A percentile compares a stretch with the other conserved stretches of the same genome.
These are phyloP conservation scores for Phoeniculus purpureus DNA, from an alignment of 2,797 vertebrate species.

Conservation along the genomic window DNA sequence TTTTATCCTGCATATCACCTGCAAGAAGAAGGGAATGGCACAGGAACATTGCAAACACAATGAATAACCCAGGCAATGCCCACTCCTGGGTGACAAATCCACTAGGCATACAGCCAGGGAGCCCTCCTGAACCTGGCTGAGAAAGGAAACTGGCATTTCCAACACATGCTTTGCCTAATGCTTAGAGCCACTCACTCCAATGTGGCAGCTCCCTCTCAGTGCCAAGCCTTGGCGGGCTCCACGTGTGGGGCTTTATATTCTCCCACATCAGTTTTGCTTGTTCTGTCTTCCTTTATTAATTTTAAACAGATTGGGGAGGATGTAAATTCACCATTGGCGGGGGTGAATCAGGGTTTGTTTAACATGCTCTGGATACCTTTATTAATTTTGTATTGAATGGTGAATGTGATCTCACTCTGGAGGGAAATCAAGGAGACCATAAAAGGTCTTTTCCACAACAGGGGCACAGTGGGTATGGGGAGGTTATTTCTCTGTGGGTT, in stretches of 20 bases:
- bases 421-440: not conserved
- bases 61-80: not conserved
- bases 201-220: accelerated
- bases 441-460: constrained; percentile 48
- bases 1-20: not conserved
- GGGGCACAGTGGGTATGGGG: not conserved
- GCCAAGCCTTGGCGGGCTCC: not conserved
- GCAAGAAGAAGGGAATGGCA: not conserved
- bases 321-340: constrained; percentile 31
- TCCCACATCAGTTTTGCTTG: not conserved
- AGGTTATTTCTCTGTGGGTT: not conserved
- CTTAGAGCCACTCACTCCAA: not conserved
- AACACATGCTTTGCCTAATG: accelerated
- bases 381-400: constrained; percentile 66
- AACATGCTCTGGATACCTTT: constrained; percentile 55
- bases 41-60: not conserved
- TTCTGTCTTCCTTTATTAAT: constrained; percentile 51
- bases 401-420: constrained; percentile 10
- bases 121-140: not conserved
- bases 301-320: constrained; percentile 44
- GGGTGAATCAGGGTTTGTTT: constrained; percentile 57
- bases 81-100: not conserved
- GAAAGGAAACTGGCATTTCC: not conserved
- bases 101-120: not conserved
- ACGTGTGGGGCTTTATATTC: not conserved